Base-by-base conservation (phyloP, 2,888 invertebrate species). In the Agonopterix subpropinquella region DNA sequence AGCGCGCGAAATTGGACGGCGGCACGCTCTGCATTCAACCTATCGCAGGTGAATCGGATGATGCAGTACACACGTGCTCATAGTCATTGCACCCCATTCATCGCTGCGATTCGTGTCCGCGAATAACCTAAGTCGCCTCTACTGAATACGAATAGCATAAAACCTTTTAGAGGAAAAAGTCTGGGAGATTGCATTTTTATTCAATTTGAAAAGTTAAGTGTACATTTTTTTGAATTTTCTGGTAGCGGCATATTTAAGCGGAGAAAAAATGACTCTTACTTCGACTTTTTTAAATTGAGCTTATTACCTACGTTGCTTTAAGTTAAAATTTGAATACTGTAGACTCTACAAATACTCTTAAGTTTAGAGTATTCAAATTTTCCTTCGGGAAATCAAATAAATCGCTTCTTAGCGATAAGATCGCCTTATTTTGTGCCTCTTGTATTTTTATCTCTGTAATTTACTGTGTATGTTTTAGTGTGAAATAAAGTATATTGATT, bases 1-100 rank as follows among this genome's bases (percentile, higher is more conserved):
- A 91, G 89, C 89, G 80, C 82, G 86, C 89, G 89, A 91, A 90
- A 91, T 90, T 90, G 91, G 89, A 91, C 89, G 85, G 71, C 77
- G 76, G 73, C 68, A 74, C 77, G 39, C 11, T 39, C 72, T 75
- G 81, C 77, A 84, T 83, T 81, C 80, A 83, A 67, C 68, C 67
- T 70, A 65, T 69, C 64, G 65, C 61, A 62, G 70, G 70, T 68
- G 69, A 73, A 72, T 67, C 71, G 69, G 68, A 61, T 73, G 74
- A 69, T 64, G 67, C 66, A 64, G 62, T 64, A 61, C 67, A 70
- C 71, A 75, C 75, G 75, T 76, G 70, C 65, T 11, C 11, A 60
- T 64, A 59, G 61, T 68, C 67, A 65, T 67, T 66, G 65, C 62
- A 53, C 49, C 54, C 72, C 62, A 82, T 82, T 81, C 76, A 80